Base-by-base conservation (phyloP, 2,113 vertebrate species). In the Ammospiza nelsoni region DNA sequence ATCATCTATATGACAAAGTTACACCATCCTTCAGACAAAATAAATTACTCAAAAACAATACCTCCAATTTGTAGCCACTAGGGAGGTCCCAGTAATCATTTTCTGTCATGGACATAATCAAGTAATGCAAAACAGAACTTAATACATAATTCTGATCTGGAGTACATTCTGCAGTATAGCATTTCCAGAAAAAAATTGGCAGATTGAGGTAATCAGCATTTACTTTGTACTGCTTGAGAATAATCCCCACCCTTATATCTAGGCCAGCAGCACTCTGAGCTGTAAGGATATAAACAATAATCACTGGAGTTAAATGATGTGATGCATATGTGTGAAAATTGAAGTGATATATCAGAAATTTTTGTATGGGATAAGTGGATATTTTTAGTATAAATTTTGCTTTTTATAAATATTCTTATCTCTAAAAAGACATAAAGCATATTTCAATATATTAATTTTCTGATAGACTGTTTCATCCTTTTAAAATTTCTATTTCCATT, bases 181-280 rank as follows among this genome's bases (percentile, higher is more conserved):
- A 46, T 37, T 74, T 74, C 35, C 69, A 89, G 61, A 74, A 33
- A 81, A 81, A 78, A 84, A n/a, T 12, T 81, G 92, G 65, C 74
- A 87, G 65, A 67, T 79, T 91, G 48, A 92, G 74, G 66, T 87
- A 92, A 78, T 91, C 52, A 29, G 51, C 37, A 37, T 63, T 37
- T 89, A 61, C 58, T 90, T 90, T 52, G 46, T 83, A 87, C 59
- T 88, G 19, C 71, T 76, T 93, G 67, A 93, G 54, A 87, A 66
- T 87, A 85, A 87, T 87, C 74, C 59, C 55, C 58, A 73, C 46
- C 49, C 58, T 87, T 87, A 9, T 76, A 87, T 90, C 71, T 89
- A 90, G 69, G 92, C 71, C 90, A 90, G 62, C 33, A 82, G 55
- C 44, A 41, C 21, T 78, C 48, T 44, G 43, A 84, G 44, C 66